These are phyloP conservation scores for Drosophila lacertosa DNA, from an alignment of 1,140 invertebrate species.

Conservation along the genomic window DNA sequence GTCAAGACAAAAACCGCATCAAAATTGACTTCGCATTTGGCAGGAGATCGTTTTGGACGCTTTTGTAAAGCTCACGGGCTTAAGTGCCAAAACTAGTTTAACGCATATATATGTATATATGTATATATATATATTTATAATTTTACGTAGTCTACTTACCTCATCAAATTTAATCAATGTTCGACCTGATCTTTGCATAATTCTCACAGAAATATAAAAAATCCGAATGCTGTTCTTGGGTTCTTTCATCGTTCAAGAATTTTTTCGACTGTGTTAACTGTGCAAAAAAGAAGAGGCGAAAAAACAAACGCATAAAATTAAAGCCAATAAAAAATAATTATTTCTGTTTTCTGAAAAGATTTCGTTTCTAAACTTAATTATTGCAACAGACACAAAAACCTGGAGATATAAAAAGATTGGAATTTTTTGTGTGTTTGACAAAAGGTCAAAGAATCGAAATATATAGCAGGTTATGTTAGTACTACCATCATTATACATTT, in stretches of 20 bases:
- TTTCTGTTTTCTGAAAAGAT: no score
- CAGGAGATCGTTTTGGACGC: constrained; percentile 10
- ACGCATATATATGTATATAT: no score
- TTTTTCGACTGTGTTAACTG: no score
- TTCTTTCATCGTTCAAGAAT: not conserved
- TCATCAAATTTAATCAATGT: constrained; percentile 6
- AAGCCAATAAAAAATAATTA: not conserved
- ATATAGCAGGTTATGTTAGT: no score
- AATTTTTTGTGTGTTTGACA: no score
- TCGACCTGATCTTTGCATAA: constrained; percentile 12
- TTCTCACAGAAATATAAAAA: constrained; percentile 6
- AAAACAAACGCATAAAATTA: not conserved
- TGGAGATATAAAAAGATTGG: not conserved
- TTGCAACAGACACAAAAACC: no score
- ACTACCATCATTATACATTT: no score
- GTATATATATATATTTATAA: constrained; percentile 28
- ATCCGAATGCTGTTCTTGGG: not conserved
- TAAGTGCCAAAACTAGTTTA: constrained; percentile 56
- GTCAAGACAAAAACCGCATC: constrained; percentile 22
- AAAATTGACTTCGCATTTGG: constrained; percentile 4
- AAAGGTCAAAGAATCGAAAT: no score
- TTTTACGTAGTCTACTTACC: constrained; percentile 23
- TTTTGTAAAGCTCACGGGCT: constrained; percentile 44
- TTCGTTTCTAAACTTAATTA: not conserved
- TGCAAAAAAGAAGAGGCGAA: no score